Conservation (phyloP, 2,888 invertebrate species). For the Heteromurus nitidus region DNA sequence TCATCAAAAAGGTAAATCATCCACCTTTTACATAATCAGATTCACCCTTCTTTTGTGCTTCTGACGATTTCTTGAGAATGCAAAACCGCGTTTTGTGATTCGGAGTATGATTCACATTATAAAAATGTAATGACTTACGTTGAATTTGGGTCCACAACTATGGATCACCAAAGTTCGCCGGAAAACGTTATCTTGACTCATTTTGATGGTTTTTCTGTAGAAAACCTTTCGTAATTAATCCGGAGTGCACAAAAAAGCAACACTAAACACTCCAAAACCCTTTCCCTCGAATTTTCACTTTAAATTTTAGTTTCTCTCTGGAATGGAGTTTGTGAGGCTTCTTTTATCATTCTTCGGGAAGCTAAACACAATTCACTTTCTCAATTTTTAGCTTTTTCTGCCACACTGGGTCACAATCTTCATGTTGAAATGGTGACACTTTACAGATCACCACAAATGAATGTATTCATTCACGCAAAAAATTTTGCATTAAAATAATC, state of each 20-base stretch:
- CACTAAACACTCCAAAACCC: background rate
- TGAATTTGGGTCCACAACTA: conserved; percentile 38
- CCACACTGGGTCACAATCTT: too few species aligned
- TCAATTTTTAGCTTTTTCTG: background rate
- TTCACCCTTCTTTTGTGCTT: background rate
- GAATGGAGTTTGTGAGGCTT: background rate
- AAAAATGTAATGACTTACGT: conserved; percentile 13
- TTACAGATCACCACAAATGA: too few species aligned
- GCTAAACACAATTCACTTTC: background rate
- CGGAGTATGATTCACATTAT: background rate
- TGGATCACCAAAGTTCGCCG: conserved; percentile 54
- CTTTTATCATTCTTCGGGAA: background rate
- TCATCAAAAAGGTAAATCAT: too few species aligned
- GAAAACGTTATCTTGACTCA: conserved; percentile 53
- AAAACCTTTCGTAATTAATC: background rate
- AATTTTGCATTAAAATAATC: background rate
- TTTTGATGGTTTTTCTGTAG: background rate
- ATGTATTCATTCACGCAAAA: too few species aligned
- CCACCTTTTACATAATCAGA: too few species aligned
- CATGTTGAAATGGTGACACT: too few species aligned
- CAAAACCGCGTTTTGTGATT: too few species aligned
- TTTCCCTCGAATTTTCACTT: background rate
- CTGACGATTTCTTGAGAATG: too few species aligned
- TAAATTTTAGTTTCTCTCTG: too few species aligned
- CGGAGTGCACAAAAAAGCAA: background rate